Evolutionary conservation across 2,113 vertebrate genomes (phyloP), one percentile per base, ranked within the genome.

Genomic region (Xiphorhynchus elegans): DNA sequence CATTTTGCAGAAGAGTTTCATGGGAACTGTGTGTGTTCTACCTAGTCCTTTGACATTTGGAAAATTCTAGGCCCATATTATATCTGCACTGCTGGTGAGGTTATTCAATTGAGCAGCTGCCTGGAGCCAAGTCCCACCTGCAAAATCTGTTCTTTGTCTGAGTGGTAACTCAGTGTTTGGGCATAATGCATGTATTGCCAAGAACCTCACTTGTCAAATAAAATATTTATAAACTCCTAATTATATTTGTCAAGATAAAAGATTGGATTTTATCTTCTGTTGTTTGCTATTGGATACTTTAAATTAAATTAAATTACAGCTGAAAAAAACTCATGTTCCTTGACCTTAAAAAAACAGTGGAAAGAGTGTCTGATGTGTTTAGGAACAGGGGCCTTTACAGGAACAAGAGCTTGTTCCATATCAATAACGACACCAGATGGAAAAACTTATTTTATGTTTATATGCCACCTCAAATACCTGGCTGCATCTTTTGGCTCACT

Each of bases 321-420:
- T 64, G 58, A 40, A 64, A 63, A 67, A 63, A 13, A 0, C 3
- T 0, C 23, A 6, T 64, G n/a, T 31, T 79, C 3, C 1, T 49
- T 88, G 24, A 80, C 40, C 44, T 83, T 49, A 74, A 92, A 83
- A 58, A 86, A 35, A 5, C 29, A 74, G 33, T 10, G 33, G 55
- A 62, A 72, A 42, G 29, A 9, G 4, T 56, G 13, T 24, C 35
- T 52, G 75, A 46, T 62, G 37, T 20, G 14, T 55, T 59, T 49
- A 73, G 50, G 53, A 68, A 49, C 0, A 2, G 24, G 6, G 4
- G 7, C 13, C 39, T 78, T 75, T 58, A 42, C 52, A 42, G 42
- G 31, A 70, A 29, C 9, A 0, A 5, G 39, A 72, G 29, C 59
- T 88, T 73, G 44, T 39, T 23, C 47, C 0, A 0, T 76, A 17